These are phyloP conservation scores for Andrena minutula DNA, from an alignment of 2,888 invertebrate species.

Conservation along the genomic window DNA sequence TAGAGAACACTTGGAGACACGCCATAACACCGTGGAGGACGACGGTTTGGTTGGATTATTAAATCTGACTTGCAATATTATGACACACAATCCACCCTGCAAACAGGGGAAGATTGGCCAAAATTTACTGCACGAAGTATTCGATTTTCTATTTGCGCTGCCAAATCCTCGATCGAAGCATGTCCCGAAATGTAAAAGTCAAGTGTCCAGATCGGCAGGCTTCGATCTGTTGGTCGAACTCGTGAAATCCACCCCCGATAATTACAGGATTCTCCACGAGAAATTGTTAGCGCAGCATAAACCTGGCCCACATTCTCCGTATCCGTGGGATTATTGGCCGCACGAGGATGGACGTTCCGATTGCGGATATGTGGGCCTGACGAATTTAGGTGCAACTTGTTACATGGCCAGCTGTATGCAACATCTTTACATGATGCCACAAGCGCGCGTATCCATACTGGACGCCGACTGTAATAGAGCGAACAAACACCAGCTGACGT, in stretches of 20 bases:
- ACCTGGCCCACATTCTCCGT: slow-evolving; percentile 92
- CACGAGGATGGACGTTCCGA: slow-evolving; percentile 97
- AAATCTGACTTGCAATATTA: slow-evolving; percentile 93
- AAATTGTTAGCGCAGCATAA: slow-evolving; percentile 95
- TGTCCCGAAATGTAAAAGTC: slow-evolving; percentile 97
- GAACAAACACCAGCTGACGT: slow-evolving; percentile 92
- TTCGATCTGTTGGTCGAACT: slow-evolving; percentile 96
- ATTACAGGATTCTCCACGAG: slow-evolving; percentile 93
- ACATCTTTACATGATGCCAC: slow-evolving; percentile 98
- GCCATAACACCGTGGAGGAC: slow-evolving; percentile 93
- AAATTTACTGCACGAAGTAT: slow-evolving; percentile 90
- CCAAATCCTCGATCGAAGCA: slow-evolving; percentile 94
- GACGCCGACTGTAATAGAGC: slow-evolving; percentile 90
- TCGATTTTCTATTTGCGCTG: slow-evolving; percentile 95
- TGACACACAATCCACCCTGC: slow-evolving; percentile 95
- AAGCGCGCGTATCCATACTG: slow-evolving; percentile 94
- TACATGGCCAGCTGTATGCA: slow-evolving; percentile 99
- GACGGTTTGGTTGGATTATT: slow-evolving; percentile 96
- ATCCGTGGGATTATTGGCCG: slow-evolving; percentile 99
- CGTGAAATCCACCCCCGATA: slow-evolving; percentile 93
- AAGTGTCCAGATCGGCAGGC: slow-evolving; percentile 94
- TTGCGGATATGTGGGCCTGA: slow-evolving; percentile 97
- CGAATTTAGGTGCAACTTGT: slow-evolving; percentile 98
- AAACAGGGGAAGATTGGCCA: slow-evolving; percentile 92
- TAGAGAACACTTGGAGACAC: slow-evolving; percentile 93